Base-by-base conservation (phyloP, 2,888 invertebrate species). In the Agonopterix arenella region DNA sequence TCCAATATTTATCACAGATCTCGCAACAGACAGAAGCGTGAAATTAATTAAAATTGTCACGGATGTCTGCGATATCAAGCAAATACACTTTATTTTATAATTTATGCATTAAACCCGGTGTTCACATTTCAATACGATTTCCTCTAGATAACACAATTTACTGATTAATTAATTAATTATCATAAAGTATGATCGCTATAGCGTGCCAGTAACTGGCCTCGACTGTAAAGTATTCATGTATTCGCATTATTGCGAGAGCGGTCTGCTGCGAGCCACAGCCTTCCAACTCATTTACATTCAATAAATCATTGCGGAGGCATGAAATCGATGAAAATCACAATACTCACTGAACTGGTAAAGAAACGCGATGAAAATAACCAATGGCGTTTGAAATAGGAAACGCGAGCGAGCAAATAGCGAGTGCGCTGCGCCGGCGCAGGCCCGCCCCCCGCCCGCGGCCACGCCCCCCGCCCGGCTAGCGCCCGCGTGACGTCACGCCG, bases 361-460 rank as follows among this genome's bases (percentile, higher is more conserved):
- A 41, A 46, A 36, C 37, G 36, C 37, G 13, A 11, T 11, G 45
- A 11, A 45, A 45, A 43, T 46, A 44, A 11, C 52, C 52, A 52
- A 52, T 52, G 45, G 54, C 47, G 46, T 44, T 49, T 48, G 46
- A 45, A 49, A 61, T 58, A 59, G 58, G 48, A 53, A 46, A 16
- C 46, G 16, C 1, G 55, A 44, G 53, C 49, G 51, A 44, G 52
- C 67, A 60, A 70, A 70, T 66, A 47, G 63, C 57, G 55, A 40
- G 49, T 49, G 47, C 47, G 28, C 49, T 65, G 73, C 73, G 76
- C 73, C 48, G 58, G 75, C 78, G 74, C 76, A 70, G 73, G 28
- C 4, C 28, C 74, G 72, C 52, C 47, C 59, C 40, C 45, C 56
- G 36, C 48, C 45, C 62, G 60, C 52, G 61, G 66, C 28, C 56